These are phyloP conservation scores for Champsocephalus esox DNA, from an alignment of 2,797 vertebrate species.

Conservation along the genomic window DNA sequence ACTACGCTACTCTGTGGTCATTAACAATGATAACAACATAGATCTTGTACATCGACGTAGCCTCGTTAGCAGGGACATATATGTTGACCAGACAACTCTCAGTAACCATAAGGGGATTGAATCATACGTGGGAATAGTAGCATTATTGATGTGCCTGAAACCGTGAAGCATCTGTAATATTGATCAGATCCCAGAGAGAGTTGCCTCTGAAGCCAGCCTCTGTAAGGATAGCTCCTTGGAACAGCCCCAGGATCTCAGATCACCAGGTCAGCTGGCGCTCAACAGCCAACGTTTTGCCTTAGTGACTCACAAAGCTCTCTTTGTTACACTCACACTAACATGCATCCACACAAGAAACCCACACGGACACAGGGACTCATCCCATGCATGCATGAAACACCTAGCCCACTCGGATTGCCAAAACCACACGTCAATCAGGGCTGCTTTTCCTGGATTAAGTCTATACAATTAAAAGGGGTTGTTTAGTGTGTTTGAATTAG, in stretches of 20 bases:
- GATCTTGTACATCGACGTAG: neutral
- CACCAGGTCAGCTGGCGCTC: conserved; percentile 47
- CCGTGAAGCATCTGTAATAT: conserved; percentile 50
- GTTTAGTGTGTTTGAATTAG: too few species aligned
- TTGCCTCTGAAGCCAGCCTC: conserved; percentile 43
- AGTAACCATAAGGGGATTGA: conserved; percentile 46
- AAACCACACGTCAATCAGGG: conserved; percentile 66
- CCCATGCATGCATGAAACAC: conserved; percentile 72
- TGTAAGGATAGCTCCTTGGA: conserved; percentile 49
- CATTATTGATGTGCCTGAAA: conserved; percentile 55
- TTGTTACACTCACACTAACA: conserved; percentile 51
- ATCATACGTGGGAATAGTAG: conserved; percentile 45
- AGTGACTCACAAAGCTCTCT: conserved; percentile 64
- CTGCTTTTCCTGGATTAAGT: conserved; percentile 20
- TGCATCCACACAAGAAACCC: conserved; percentile 55
- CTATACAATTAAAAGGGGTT: too few species aligned
- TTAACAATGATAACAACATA: neutral
- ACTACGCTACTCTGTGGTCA: neutral
- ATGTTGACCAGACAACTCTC: conserved; percentile 52
- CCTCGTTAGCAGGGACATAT: neutral
- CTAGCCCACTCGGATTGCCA: conserved; percentile 43
- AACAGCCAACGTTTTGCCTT: conserved; percentile 33
- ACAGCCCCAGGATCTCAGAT: conserved; percentile 62
- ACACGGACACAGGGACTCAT: conserved; percentile 63
- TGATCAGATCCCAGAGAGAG: conserved; percentile 51